Evolutionary conservation across 2,888 invertebrate genomes (phyloP), one percentile per base, ranked within the genome.

Genomic region (Caenorhabditis japonica): DNA sequence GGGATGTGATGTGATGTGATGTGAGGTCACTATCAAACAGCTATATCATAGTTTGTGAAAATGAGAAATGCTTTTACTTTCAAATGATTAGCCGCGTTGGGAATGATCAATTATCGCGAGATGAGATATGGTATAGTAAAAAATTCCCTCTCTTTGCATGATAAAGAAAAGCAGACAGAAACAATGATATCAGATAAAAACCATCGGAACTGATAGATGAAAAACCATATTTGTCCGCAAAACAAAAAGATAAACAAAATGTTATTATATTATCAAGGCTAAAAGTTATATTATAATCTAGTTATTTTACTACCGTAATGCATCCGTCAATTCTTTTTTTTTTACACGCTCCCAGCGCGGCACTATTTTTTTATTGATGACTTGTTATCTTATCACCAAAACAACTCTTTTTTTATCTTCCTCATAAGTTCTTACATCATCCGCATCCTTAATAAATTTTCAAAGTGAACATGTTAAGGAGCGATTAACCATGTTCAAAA

Each of bases 401-500:
- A 43, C 21, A 19, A 13, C 23, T 23, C 44, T 7, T 46, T 3
- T 13, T 4, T 46, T 15, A 13, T 46, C 44, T 13, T 46, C 23
- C 44, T 4, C 23, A n/a, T 12, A 47, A 30, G 33, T 17, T 15
- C 33, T 47, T 19, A 30, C 30, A 5, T 30, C 30, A 5, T 5
- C 30, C 30, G 30, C 7, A 10, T 5, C n/a, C 51, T n/a, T n/a
- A 25, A 51, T 25, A 51, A 51, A 23, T 51, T 38, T 51, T 23
- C n/a, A 25, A 38, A 12, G 33, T 33, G 10, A 21, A 49, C 30
- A 17, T 3, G 12, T 25, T 21, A 19, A 51, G 12, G 15, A 15
- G n/a, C 15, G 34, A 36, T 23, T n/a, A n/a, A n/a, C n/a, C n/a
- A n/a, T n/a, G n/a, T 51, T n/a, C 12, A 51, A 38, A 47, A 36